Evolutionary conservation across 2,888 invertebrate species (phyloP).

Genomic region (Choreutis nemorana): DNA sequence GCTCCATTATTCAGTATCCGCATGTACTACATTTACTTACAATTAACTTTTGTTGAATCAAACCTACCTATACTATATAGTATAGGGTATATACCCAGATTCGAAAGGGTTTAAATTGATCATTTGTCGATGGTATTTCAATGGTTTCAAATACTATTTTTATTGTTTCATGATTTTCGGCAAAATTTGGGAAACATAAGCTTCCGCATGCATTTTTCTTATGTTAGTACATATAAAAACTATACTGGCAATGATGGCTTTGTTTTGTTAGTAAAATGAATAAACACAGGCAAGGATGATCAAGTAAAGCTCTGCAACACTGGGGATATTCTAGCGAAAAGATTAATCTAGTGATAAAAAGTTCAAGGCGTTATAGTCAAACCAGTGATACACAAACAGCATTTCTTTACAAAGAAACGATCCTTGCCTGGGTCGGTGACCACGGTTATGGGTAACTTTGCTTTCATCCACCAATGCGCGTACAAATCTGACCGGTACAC

Average conservation of each 20-base stretch:
- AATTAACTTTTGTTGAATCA: no score
- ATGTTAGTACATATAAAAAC: conserved; percentile 48
- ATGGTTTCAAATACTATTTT: conserved; percentile 2
- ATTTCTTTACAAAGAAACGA: conserved; percentile 63
- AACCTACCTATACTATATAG: conserved; percentile 4
- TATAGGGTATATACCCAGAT: conserved; percentile 21
- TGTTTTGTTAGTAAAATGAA: conserved; percentile 58
- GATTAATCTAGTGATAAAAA: conserved; percentile 62
- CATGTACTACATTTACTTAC: conserved; percentile 6
- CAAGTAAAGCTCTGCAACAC: conserved; percentile 66
- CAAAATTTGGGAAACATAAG: no score
- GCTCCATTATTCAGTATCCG: conserved; percentile 15
- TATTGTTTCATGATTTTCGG: no score
- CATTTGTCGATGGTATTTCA: conserved; percentile 1
- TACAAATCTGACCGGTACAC: conserved; percentile 85
- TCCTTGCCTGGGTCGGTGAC: conserved; percentile 69
- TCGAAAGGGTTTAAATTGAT: conserved; percentile 19
- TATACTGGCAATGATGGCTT: conserved; percentile 47
- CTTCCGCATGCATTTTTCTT: conserved; percentile 48
- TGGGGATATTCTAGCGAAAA: conserved; percentile 57
- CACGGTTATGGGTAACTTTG: conserved; percentile 75
- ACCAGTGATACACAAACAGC: conserved; percentile 64
- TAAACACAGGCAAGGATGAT: conserved; percentile 69
- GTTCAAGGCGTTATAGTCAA: conserved; percentile 63
- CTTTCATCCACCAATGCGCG: conserved; percentile 94